Evolutionary conservation across 2,888 invertebrate genomes (phyloP).

Genomic region (Trileptium ribeirensis): DNA sequence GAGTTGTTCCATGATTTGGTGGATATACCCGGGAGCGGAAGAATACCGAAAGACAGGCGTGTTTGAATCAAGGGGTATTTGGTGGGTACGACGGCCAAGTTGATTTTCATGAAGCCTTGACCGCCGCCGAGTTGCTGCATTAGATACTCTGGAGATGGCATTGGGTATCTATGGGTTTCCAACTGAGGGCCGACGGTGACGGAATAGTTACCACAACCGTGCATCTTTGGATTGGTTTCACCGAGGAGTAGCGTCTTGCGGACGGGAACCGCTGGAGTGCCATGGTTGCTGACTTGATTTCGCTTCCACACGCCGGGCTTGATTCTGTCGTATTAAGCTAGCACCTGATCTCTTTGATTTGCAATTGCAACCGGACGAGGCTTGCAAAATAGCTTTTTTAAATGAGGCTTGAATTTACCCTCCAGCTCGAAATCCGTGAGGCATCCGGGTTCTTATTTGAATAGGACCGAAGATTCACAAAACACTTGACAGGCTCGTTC

Average conservation of each 20-base stretch:
- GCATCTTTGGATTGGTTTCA: not conserved
- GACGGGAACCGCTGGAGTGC: not conserved
- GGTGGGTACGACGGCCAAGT: not conserved
- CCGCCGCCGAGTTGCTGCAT: not conserved
- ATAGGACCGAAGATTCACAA: not conserved
- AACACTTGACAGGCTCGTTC: too few relatives aligned
- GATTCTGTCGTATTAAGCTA: not conserved
- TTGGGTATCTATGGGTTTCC: not conserved
- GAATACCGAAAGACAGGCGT: conserved; percentile 24
- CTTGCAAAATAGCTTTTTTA: not conserved
- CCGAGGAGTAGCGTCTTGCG: not conserved
- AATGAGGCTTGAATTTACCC: not conserved
- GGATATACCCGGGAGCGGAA: conserved; percentile 24
- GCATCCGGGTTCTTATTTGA: not conserved
- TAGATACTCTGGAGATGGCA: conserved; percentile 1
- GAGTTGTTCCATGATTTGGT: conserved; percentile 28
- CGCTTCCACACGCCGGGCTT: not conserved
- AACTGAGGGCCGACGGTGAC: conserved; percentile 9
- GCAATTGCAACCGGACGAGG: not conserved
- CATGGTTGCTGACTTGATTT: not conserved
- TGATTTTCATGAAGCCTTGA: not conserved
- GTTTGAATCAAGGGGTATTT: too few relatives aligned
- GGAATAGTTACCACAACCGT: not conserved
- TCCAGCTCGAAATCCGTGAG: not conserved
- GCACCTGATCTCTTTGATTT: not conserved